phyloP scores from a whole-genome alignment of 2,113 vertebrate species.

The Anarhynchus alexandrinus region DNA sequence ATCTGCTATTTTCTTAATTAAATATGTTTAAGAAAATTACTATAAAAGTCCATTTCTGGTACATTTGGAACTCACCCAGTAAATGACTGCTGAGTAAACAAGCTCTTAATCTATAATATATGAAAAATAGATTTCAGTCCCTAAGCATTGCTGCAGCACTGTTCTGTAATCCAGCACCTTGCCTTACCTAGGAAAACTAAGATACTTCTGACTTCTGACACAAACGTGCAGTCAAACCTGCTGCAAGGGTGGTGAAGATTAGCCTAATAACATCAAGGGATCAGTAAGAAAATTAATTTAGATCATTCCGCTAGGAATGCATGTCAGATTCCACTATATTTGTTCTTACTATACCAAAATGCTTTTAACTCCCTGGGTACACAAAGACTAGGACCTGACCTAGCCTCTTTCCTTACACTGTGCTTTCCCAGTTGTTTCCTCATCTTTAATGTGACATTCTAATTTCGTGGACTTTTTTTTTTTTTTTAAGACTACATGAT shows the following conservation, averaged over 20 bases:
- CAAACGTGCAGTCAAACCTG: neutral
- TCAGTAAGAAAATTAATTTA: neutral
- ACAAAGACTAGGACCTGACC: neutral
- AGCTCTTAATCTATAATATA: neutral
- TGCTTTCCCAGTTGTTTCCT: neutral
- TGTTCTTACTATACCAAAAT: neutral
- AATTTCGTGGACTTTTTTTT: neutral
- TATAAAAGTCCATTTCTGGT: neutral
- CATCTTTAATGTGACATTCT: neutral
- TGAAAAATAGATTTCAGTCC: neutral
- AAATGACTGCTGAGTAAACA: conserved; percentile 29
- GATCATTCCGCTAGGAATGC: neutral
- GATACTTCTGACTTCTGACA: neutral
- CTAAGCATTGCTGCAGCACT: neutral
- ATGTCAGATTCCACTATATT: neutral
- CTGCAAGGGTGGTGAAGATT: neutral
- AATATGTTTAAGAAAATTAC: neutral
- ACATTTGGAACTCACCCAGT: neutral
- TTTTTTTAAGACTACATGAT: neutral
- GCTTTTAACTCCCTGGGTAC: neutral
- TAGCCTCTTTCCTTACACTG: neutral
- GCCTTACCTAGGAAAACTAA: neutral
- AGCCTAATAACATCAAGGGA: neutral
- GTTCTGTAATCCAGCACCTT: neutral
- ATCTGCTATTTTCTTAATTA: conserved; percentile 40